phyloP scores from a whole-genome alignment of 1,140 invertebrate species.

The Ridgeia piscesae region DNA sequence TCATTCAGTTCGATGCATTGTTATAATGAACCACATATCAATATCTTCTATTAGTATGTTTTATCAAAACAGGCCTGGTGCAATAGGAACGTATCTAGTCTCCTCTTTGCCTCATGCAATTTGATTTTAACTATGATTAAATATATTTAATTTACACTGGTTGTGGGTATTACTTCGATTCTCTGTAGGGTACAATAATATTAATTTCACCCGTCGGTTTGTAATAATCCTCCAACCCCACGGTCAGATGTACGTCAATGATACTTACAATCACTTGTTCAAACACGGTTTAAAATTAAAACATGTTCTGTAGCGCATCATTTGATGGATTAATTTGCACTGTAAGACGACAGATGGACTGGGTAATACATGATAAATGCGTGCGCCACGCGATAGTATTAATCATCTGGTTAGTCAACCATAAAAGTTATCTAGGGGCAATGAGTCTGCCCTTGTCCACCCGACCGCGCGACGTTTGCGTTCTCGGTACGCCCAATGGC shows the following conservation, averaged over 20 bases:
- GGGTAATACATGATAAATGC: neutral
- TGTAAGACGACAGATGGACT: neutral
- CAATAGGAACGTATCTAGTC: too few species aligned
- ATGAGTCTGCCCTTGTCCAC: neutral
- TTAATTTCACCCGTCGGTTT: neutral
- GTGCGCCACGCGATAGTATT: neutral
- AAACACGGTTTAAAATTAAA: neutral
- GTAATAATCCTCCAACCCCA: neutral
- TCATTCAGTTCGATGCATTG: too few species aligned
- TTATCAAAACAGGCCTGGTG: too few species aligned
- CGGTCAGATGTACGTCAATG: neutral
- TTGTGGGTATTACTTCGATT: too few species aligned
- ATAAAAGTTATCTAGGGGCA: neutral
- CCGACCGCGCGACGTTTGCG: neutral
- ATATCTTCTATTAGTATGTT: too few species aligned
- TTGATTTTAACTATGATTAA: too few species aligned
- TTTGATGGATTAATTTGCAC: neutral
- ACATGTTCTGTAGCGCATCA: neutral
- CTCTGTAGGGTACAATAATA: too few species aligned
- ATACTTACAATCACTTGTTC: neutral
- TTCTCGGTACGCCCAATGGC: neutral
- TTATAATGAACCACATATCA: too few species aligned
- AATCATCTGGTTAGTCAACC: neutral
- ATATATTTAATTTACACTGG: too few species aligned
- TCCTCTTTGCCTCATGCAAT: too few species aligned